These are phyloP conservation scores for Sabatieria punctata DNA, from an alignment of 2,888 invertebrate genomes.

Conservation along the genomic window DNA sequence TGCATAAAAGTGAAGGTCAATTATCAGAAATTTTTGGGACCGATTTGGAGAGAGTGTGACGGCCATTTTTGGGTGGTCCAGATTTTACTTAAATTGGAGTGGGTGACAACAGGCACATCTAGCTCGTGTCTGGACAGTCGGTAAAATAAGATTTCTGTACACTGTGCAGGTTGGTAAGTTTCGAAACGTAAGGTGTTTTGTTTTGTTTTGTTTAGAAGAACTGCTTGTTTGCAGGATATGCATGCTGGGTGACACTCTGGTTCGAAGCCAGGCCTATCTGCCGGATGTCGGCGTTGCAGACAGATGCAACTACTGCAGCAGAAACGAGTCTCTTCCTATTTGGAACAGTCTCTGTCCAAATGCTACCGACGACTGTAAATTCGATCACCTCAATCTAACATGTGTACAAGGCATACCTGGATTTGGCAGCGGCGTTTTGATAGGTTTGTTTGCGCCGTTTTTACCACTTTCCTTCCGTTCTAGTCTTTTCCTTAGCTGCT, in stretches of 20 bases:
- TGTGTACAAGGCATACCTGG: conserved; percentile 72
- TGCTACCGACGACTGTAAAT: neutral
- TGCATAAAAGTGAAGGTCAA: neutral
- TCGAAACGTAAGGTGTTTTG: no score
- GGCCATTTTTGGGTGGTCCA: neutral
- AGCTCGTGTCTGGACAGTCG: neutral
- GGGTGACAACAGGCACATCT: neutral
- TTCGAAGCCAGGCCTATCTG: conserved; percentile 34
- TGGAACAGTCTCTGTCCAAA: conserved; percentile 50
- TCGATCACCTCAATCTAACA: conserved; percentile 16
- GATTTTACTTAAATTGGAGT: conserved; percentile 5
- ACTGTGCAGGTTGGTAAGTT: no score
- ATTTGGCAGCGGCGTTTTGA: conserved; percentile 70
- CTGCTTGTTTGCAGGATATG: conserved; percentile 65
- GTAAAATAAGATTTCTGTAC: no score
- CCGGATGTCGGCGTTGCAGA: conserved; percentile 13
- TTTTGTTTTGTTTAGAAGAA: no score
- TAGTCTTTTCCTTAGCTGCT: no score
- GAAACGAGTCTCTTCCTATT: conserved; percentile 49
- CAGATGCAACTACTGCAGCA: conserved; percentile 56
- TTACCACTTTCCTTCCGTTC: no score
- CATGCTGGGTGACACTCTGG: conserved; percentile 66
- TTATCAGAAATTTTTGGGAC: neutral
- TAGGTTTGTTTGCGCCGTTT: conserved; percentile 52
- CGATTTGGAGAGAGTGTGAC: conserved; percentile 1